Evolutionary conservation across 1,140 invertebrate genomes (phyloP).

Genomic region (Dreissena polymorpha): DNA sequence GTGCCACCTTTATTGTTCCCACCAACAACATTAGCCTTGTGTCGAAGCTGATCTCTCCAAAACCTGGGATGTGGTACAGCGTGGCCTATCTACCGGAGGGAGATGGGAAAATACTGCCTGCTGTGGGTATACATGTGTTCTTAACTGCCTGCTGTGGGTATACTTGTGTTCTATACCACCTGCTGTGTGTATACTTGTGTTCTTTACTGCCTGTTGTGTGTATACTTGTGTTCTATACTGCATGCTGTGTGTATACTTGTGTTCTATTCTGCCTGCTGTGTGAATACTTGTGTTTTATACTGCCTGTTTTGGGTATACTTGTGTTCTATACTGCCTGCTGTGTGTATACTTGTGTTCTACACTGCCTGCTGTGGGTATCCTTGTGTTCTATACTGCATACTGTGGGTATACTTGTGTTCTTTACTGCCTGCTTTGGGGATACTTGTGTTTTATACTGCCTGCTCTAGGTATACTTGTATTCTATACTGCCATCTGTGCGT

Average conservation of each 20-base stretch:
- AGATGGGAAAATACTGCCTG: constrained; percentile 20
- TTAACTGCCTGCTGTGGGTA: no score
- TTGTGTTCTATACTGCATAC: constrained; percentile 23
- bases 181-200: no score
- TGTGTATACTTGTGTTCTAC: no score
- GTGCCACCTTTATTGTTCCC: constrained; percentile 1
- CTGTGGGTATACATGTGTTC: constrained; percentile 31
- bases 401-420: no score
- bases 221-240: no score
- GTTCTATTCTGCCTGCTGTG: constrained; percentile 37
- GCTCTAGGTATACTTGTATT: no score
- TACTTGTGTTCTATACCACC: no score
- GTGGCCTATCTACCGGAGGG: constrained; percentile 36
- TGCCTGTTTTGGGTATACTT: constrained; percentile 33
- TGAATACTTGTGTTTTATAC: no score
- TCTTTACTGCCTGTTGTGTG: constrained; percentile 40
- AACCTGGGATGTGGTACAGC: constrained; percentile 37
- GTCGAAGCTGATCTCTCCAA: constrained; percentile 23
- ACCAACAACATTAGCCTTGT: constrained; percentile 30
- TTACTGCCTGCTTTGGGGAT: constrained; percentile 38
- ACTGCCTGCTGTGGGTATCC: constrained; percentile 34
- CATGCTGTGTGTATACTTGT: constrained; percentile 40
- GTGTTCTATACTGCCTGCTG: constrained; percentile 34
- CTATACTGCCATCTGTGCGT: no score
- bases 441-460: no score